Evolutionary conservation across 1,140 invertebrate species (phyloP), one percentile per base, ranked within the genome.

Genomic region (Thaumetopoea pityocampa): DNA sequence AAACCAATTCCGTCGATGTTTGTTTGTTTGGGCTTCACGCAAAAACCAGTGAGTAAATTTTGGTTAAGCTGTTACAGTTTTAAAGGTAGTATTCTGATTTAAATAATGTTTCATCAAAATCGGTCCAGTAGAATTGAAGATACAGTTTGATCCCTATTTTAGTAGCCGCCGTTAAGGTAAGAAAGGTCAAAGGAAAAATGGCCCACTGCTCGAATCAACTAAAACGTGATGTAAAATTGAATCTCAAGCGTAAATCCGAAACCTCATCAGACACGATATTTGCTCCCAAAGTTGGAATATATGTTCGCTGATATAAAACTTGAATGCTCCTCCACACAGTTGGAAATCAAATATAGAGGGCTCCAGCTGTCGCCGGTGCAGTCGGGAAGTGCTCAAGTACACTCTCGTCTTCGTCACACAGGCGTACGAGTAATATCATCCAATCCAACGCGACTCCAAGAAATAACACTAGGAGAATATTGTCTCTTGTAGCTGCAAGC

Each of bases 271-370:
- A 43, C 32, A 19, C 10, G 36, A 51, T 49, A 51, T 27, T 40
- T 28, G 20, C 46, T 50, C 45, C 27, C 18, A 56, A 56, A 49
- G 28, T 26, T 41, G 12, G 48, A 48, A 49, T 46, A 33, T 40
- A 27, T 42, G 41, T 19, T 40, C 22, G 32, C 29, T 43, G 36
- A 47, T 41, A 59, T 59, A 56, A 63, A 56, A 64, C 50, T 59
- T 49, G 35, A 63, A 60, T 47, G 45, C 41, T 54, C 33, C 56
- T 49, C 40, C 43, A 49, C 45, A 53, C 34, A 58, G 45, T 69
- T 56, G 52, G 47, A 72, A 70, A 70, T 74, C 66, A 69, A 72
- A 80, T 77, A 70, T 67, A 68, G 60, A 46, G 51, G 23, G 48
- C n/a, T n/a, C 50, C 61, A 72, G 64, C 61, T 73, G 68, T 60